Evolutionary conservation across 1,140 invertebrate species (phyloP), one percentile per base, ranked within the genome.

Genomic region (Scaptomyza hsui): DNA sequence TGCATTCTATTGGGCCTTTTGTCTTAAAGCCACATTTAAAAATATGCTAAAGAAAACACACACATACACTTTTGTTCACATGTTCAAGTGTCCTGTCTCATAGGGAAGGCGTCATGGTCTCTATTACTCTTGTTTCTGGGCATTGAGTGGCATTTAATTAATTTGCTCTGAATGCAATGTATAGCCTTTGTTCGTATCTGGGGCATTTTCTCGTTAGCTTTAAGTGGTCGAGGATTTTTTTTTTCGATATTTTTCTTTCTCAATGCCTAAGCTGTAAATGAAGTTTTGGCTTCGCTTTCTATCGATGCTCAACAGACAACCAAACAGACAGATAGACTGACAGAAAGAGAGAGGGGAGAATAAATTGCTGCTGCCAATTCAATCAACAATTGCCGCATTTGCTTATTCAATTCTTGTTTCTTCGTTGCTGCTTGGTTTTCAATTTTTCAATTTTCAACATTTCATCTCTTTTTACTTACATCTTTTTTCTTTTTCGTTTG

Each of bases 111-210:
- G 10, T 21, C 16, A 9, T 13, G 0, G 19, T 4, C 45, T 61
- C 19, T 41, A 42, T 41, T 26, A 18, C 24, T 35, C 39, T 47
- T 73, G 42, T 53, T 32, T 45, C 55, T 12, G 26, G 32, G 63
- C 53, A 53, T 68, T 78, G 81, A 86, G 77, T 86, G 81, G 81
- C 81, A 78, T 86, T 86, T 86, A 86, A 86, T 86, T 86, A 86
- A 86, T 86, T 85, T 78, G 67, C 74, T 74, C 47, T 73, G 52
- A 75, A 65, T 77, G 44, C 64, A 37, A 56, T 62, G 13, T 61
- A 26, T 19, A 21, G 26, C 32, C n/a, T 45, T 19, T 63, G 49
- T 42, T 53, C 32, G 10, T 37, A n/a, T 12, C n/a, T 41, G 26
- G 6, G 10, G 18, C 32, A 51, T 63, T 59, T 56, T 57, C 39